Percentiles rank a stretch among this genome's conserved stretches.
Conservation (phyloP, 1,140 invertebrate genomes). For the Drosophila willistoni region DNA sequence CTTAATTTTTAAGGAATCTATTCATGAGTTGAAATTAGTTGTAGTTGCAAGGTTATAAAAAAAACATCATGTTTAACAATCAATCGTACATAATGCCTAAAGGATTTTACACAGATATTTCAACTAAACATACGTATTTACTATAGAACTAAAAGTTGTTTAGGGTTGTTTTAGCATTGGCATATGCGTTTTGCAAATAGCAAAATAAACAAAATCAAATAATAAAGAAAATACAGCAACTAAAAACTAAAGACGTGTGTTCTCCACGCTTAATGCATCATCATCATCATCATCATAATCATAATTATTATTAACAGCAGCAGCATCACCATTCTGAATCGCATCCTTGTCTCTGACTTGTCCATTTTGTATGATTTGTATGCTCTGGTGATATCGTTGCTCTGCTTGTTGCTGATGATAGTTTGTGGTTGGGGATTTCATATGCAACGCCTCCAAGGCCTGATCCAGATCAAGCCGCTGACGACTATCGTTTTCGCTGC, state of each 20-base stretch:
- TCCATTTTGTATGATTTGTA: conserved; percentile 59
- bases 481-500: conserved; percentile 70
- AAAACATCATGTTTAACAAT: conserved; percentile 6
- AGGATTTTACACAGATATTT: conserved; percentile 5
- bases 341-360: conserved; percentile 10
- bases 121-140: conserved; percentile 3
- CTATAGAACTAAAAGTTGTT: neutral
- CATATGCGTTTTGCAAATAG: conserved; percentile 59
- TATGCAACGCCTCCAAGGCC: conserved; percentile 59
- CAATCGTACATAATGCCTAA: neutral
- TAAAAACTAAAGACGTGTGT: conserved; percentile 77
- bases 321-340: conserved; percentile 3
- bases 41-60: neutral
- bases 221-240: conserved; percentile 38
- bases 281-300: conserved; percentile 51
- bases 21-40: neutral
- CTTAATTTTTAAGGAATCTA: neutral
- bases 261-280: conserved; percentile 79
- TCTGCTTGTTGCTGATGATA: conserved; percentile 28
- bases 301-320: neutral
- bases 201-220: conserved; percentile 48
- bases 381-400: conserved; percentile 11
- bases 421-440: conserved; percentile 38
- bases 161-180: conserved; percentile 22
- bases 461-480: conserved; percentile 70